A percentile compares a stretch with the other conserved stretches of the same genome.
Evolutionary conservation across 2,113 vertebrate genomes (phyloP).

Genomic region (Cnemophilus loriae): DNA sequence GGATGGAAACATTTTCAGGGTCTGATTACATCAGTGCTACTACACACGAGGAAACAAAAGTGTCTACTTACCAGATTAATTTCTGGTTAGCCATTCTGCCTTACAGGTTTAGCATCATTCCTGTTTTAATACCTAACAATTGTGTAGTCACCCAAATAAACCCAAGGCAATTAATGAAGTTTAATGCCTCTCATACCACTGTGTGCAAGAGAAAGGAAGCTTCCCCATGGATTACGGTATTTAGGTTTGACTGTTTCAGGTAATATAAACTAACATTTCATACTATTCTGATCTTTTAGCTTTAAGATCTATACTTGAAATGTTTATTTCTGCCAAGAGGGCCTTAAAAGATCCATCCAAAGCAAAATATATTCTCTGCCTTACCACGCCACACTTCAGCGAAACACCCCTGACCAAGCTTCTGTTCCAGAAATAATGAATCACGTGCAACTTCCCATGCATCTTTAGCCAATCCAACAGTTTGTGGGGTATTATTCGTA

Average conservation of each 20-base stretch:
- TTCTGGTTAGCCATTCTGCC: not conserved
- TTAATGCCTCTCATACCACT: not conserved
- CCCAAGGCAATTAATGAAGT: not conserved
- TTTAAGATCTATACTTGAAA: conserved; percentile 41
- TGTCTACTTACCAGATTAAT: not conserved
- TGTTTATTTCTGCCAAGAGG: conserved; percentile 50
- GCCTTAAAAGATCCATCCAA: conserved; percentile 70
- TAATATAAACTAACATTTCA: not conserved
- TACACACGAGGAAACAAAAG: not conserved
- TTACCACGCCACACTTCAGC: conserved; percentile 99
- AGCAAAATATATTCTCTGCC: conserved; percentile 76
- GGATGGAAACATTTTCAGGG: not conserved
- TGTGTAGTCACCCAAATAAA: not conserved
- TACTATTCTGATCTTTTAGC: not conserved
- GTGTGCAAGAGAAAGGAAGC: not conserved
- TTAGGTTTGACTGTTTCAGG: not conserved
- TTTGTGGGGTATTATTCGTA: conserved; percentile 91
- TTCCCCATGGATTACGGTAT: not conserved
- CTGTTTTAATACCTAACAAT: not conserved
- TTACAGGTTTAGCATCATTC: not conserved
- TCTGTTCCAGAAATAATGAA: conserved; percentile 86
- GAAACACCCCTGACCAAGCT: conserved; percentile 98
- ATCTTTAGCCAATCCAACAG: conserved; percentile 96
- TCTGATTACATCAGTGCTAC: not conserved
- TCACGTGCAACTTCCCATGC: conserved; percentile 93